A percentile compares a stretch with the other conserved stretches of the same genome.
phyloP scores from a whole-genome alignment of 2,888 invertebrate species.

The Biston stratarius region DNA sequence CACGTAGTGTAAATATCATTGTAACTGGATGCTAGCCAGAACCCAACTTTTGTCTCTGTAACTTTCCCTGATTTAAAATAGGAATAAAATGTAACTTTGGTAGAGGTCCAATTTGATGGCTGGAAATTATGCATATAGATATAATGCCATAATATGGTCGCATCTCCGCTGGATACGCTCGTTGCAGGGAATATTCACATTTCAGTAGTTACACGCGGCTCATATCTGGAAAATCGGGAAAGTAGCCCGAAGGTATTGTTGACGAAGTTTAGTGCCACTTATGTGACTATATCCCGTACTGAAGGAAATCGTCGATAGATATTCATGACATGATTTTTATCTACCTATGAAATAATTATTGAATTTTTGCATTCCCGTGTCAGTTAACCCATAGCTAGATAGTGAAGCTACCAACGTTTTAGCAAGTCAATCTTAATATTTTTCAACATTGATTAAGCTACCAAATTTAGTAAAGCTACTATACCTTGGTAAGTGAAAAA shows the following conservation, averaged over 20 bases:
- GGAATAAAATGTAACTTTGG: slow-evolving; percentile 46
- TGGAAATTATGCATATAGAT: slow-evolving; percentile 24
- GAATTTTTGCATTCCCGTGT: too few species aligned
- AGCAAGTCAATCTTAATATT: too few species aligned
- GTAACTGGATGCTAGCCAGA: slow-evolving; percentile 65
- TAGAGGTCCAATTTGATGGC: slow-evolving; percentile 45
- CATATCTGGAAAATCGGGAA: slow-evolving; percentile 21
- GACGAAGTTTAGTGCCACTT: slow-evolving; percentile 19
- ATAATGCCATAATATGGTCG: slow-evolving; percentile 12
- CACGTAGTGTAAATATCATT: slow-evolving; percentile 57
- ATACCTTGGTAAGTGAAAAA: too few species aligned
- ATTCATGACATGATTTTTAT: not conserved
- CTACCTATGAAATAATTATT: too few species aligned
- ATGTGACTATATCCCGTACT: not conserved
- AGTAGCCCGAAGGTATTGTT: slow-evolving; percentile 4
- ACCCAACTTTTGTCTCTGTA: slow-evolving; percentile 44
- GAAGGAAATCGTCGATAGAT: not conserved
- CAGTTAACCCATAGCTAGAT: too few species aligned
- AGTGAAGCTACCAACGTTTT: too few species aligned
- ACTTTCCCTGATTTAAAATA: slow-evolving; percentile 43
- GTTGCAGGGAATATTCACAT: slow-evolving; percentile 18
- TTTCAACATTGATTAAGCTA: too few species aligned
- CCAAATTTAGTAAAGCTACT: too few species aligned
- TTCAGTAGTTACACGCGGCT: slow-evolving; percentile 19
- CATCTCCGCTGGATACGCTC: slow-evolving; percentile 9